phyloP scores from a whole-genome alignment of 2,113 vertebrate species.

The Arvicanthis niloticus region DNA sequence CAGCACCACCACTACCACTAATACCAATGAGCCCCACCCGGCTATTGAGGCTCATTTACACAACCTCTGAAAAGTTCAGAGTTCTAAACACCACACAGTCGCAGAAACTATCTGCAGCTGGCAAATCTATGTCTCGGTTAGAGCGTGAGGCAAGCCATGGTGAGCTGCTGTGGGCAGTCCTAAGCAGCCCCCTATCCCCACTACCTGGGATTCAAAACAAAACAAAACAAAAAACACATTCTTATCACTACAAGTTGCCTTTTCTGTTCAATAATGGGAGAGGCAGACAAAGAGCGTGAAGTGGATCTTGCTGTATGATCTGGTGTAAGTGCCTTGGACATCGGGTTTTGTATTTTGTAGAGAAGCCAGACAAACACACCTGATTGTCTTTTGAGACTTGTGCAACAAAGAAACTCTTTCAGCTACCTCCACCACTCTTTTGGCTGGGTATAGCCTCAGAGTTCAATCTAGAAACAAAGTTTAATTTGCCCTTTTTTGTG shows the following conservation, averaged over 20 bases:
- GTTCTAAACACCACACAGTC: too few relatives aligned
- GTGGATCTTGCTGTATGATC: neutral
- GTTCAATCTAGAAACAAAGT: neutral
- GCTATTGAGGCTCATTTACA: too few relatives aligned
- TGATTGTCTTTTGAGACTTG: neutral
- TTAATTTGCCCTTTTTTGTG: neutral
- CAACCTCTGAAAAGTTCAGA: too few relatives aligned
- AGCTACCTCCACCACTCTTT: neutral
- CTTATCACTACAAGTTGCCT: neutral
- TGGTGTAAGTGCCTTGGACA: neutral
- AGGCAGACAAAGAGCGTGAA: neutral
- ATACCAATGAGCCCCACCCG: too few relatives aligned
- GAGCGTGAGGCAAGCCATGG: too few relatives aligned
- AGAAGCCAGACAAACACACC: neutral
- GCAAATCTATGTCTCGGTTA: too few relatives aligned
- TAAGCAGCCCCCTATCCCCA: too few relatives aligned
- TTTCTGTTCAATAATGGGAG: neutral
- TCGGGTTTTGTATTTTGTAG: neutral
- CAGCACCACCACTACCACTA: too few relatives aligned
- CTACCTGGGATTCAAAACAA: too few relatives aligned
- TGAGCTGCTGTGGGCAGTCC: too few relatives aligned
- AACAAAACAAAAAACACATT: too few relatives aligned
- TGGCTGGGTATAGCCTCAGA: neutral
- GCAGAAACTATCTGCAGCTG: too few relatives aligned
- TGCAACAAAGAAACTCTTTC: neutral